phyloP scores from a whole-genome alignment of 2,113 vertebrate species.

The Trachemys scripta region DNA sequence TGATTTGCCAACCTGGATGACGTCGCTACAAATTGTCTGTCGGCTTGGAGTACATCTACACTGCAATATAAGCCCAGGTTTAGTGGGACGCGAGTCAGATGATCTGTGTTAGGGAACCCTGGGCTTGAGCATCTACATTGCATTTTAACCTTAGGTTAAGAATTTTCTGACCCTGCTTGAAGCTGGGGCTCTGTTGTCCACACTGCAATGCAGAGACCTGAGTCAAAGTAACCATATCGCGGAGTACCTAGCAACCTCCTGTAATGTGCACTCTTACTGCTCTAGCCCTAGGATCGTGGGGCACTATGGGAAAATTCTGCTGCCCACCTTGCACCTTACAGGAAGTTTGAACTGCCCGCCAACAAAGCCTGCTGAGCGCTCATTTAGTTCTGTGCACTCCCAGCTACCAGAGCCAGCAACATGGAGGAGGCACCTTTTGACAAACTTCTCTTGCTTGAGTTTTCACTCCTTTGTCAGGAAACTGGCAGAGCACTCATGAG shows the following conservation, averaged over 20 bases:
- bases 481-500: too few species aligned
- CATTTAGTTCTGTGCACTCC: too few species aligned
- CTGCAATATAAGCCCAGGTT: background rate
- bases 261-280: too few species aligned
- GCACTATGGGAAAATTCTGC: background rate
- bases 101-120: background rate
- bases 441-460: too few species aligned
- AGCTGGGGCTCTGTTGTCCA: background rate
- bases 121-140: background rate
- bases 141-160: background rate
- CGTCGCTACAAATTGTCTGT: background rate
- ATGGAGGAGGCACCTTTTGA: too few species aligned
- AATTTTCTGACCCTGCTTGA: background rate
- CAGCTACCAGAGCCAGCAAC: too few species aligned
- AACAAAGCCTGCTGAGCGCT: too few species aligned
- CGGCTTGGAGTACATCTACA: background rate
- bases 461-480: too few species aligned
- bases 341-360: background rate
- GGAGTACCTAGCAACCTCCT: too few species aligned
- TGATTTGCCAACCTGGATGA: background rate
- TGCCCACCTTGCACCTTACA: background rate
- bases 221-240: background rate
- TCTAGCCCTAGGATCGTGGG: background rate
- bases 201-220: background rate
- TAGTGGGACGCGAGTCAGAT: background rate